phyloP scores from a whole-genome alignment of 2,888 invertebrate genomes.

The Lutraria lutraria region DNA sequence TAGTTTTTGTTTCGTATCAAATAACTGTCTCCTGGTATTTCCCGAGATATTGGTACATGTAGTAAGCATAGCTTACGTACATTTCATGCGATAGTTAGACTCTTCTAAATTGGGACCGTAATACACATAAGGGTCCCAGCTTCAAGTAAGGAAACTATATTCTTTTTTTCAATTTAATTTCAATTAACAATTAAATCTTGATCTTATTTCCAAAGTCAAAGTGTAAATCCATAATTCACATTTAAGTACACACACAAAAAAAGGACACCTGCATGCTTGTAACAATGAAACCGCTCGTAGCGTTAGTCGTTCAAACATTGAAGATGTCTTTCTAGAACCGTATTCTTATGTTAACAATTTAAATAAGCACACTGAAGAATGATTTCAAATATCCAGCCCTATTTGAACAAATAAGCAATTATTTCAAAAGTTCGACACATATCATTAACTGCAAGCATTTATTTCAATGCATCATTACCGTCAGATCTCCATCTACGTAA shows the following conservation, averaged over 20 bases:
- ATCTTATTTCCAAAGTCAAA: background rate
- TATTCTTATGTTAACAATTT: background rate
- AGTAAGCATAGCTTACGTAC: too few relatives aligned
- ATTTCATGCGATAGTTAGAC: too few relatives aligned
- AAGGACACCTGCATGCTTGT: background rate
- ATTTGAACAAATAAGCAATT: too few relatives aligned
- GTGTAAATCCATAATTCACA: background rate
- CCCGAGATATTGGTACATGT: too few relatives aligned
- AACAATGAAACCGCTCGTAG: background rate
- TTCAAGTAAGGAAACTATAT: too few relatives aligned
- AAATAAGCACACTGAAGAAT: background rate
- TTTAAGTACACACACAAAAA: background rate
- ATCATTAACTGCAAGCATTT: background rate
- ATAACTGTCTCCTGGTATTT: too few relatives aligned
- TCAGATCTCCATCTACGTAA: background rate
- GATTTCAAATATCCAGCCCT: background rate
- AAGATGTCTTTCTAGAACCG: background rate
- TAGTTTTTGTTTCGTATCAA: too few relatives aligned
- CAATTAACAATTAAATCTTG: background rate
- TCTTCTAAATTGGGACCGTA: too few relatives aligned
- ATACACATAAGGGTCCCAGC: too few relatives aligned
- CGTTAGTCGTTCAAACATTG: background rate
- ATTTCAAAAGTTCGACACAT: background rate
- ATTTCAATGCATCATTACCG: constrained; percentile 1
- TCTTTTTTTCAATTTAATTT: too few relatives aligned